Conservation (phyloP, 2,113 vertebrate genomes). For the Micromys minutus region DNA sequence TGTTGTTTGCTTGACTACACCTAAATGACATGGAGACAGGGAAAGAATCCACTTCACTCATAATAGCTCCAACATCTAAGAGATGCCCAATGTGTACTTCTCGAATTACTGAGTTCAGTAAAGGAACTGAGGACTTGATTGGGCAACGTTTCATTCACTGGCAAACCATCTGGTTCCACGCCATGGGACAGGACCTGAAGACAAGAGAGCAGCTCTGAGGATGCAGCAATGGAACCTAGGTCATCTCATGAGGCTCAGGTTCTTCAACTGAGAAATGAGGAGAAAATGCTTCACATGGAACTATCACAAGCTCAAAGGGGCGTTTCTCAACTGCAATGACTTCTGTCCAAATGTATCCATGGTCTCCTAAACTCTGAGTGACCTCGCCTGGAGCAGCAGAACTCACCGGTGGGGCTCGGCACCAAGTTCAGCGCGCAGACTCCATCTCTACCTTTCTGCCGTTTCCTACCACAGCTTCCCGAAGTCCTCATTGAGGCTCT, state of each 20-base stretch:
- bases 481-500: neutral
- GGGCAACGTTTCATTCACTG: neutral
- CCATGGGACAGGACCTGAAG: neutral
- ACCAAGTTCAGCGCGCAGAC: neutral
- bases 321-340: neutral
- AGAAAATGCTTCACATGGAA: neutral
- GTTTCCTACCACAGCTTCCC: neutral
- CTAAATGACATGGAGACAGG: neutral
- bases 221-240: neutral
- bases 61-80: neutral
- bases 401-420: neutral
- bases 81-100: neutral
- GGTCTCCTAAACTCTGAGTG: rapidly evolving
- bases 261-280: neutral
- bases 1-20: neutral
- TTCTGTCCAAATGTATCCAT: neutral
- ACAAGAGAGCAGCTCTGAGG: neutral
- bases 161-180: neutral
- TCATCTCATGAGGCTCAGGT: neutral
- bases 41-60: neutral
- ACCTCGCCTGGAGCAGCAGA: neutral
- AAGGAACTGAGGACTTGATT: neutral
- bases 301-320: neutral
- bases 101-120: neutral
- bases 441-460: neutral